Conservation (phyloP, 2,797 vertebrate species). For the Apogon talboti region DNA sequence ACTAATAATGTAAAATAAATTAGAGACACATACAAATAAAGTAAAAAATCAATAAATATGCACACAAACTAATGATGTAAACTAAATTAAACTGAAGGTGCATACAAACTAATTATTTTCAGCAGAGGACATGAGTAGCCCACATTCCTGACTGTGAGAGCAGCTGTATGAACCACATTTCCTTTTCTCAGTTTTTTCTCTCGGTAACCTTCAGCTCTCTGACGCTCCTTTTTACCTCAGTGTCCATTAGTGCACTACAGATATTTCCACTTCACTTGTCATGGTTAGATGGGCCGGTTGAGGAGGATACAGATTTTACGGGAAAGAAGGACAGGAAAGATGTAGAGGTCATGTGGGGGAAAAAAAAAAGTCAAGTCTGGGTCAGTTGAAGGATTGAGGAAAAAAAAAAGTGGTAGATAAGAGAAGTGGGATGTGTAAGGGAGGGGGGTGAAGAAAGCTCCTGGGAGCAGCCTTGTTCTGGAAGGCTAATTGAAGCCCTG, state of each 20-base stretch:
- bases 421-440: constrained; percentile 33
- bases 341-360: constrained; percentile 24
- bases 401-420: constrained; percentile 28
- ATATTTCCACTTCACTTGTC: constrained; percentile 50
- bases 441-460: constrained; percentile 53
- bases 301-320: constrained; percentile 19
- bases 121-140: neutral
- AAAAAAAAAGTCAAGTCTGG: constrained; percentile 31
- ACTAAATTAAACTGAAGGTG: no score
- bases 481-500: constrained; percentile 84
- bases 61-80: no score
- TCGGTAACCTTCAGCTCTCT: constrained; percentile 15
- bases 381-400: constrained; percentile 43
- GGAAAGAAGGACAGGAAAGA: constrained; percentile 4
- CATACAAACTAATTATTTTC: no score
- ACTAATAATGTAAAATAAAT: no score
- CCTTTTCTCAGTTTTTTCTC: constrained; percentile 2
- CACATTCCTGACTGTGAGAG: constrained; percentile 8
- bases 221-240: constrained; percentile 30
- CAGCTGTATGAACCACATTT: constrained; percentile 33
- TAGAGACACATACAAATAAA: no score
- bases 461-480: constrained; percentile 69
- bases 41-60: no score
- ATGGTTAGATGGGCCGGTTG: constrained; percentile 13
- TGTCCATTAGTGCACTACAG: constrained; percentile 58